Conservation (phyloP, 2,888 invertebrate genomes). For the Sericinus montela region DNA sequence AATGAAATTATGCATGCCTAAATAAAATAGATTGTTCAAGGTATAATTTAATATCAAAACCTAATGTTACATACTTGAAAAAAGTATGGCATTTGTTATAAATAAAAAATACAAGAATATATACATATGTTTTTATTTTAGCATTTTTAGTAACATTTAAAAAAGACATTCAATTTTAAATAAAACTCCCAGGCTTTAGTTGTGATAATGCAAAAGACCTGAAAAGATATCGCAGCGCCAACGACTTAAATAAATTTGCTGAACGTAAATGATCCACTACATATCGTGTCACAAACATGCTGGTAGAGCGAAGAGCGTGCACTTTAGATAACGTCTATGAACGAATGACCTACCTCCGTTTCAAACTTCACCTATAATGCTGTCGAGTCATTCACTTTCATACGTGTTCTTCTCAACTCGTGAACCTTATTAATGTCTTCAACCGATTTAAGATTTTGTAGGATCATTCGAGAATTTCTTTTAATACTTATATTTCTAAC, state of each 20-base stretch:
- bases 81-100: too few species aligned
- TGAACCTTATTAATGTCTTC: not conserved
- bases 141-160: too few species aligned
- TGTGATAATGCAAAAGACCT: slow-evolving; percentile 2
- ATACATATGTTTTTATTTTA: too few species aligned
- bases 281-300: slow-evolving; percentile 52
- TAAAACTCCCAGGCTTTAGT: too few species aligned
- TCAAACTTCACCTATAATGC: slow-evolving; percentile 47
- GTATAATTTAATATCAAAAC: too few species aligned
- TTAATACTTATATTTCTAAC: too few species aligned
- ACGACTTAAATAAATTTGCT: slow-evolving; percentile 11
- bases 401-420: slow-evolving; percentile 4
- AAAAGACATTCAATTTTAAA: too few species aligned
- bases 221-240: slow-evolving; percentile 9
- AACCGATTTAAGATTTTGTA: not conserved
- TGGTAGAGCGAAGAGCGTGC: slow-evolving; percentile 42
- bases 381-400: slow-evolving; percentile 22
- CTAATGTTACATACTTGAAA: too few species aligned
- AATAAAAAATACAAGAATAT: too few species aligned
- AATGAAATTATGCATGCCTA: too few species aligned
- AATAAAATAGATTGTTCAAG: too few species aligned
- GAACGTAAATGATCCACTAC: slow-evolving; percentile 25
- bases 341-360: slow-evolving; percentile 57
- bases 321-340: slow-evolving; percentile 54
- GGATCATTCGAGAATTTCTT: not conserved